A percentile compares a stretch with the other conserved stretches of the same genome.
Conservation (phyloP, 2,797 vertebrate species). For the Parambassis ranga region DNA sequence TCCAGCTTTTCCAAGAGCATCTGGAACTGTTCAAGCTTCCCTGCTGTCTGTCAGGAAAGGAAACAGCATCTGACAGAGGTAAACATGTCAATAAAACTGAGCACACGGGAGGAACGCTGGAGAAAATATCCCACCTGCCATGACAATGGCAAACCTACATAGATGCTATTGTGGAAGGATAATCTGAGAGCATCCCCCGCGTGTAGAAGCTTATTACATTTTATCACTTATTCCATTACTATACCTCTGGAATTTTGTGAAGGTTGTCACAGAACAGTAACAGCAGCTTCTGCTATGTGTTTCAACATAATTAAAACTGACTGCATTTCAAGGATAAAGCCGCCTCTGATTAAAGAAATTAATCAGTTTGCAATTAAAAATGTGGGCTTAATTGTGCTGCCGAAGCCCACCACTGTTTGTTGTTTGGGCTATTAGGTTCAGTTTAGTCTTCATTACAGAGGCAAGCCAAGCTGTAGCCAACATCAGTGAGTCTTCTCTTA, state of each 20-base stretch:
- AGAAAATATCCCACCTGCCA: constrained; percentile 18
- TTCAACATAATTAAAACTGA: constrained; percentile 50
- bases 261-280: constrained; percentile 30
- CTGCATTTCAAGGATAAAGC: constrained; percentile 56
- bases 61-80: constrained; percentile 39
- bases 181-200: constrained; percentile 4
- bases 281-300: constrained; percentile 8
- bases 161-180: constrained; percentile 5
- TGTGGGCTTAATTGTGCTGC: constrained; percentile 38
- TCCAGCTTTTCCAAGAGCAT: constrained; percentile 5
- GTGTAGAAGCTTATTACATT: constrained; percentile 38
- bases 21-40: constrained; percentile 13
- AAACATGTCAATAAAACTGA: constrained; percentile 64
- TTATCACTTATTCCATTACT: constrained; percentile 38
- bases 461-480: constrained; percentile 9
- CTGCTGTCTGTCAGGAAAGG: constrained; percentile 41
- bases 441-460: constrained; percentile 61
- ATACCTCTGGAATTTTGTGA: constrained; percentile 11
- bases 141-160: constrained; percentile 6
- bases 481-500: constrained; percentile 16
- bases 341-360: constrained; percentile 59
- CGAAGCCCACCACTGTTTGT: constrained; percentile 43
- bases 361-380: constrained; percentile 64
- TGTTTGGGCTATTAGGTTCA: constrained; percentile 50
- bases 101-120: constrained; percentile 12